Evolutionary conservation across 2,888 invertebrate genomes (phyloP), one percentile per base, ranked within the genome.

Genomic region (Tribolium freemani): DNA sequence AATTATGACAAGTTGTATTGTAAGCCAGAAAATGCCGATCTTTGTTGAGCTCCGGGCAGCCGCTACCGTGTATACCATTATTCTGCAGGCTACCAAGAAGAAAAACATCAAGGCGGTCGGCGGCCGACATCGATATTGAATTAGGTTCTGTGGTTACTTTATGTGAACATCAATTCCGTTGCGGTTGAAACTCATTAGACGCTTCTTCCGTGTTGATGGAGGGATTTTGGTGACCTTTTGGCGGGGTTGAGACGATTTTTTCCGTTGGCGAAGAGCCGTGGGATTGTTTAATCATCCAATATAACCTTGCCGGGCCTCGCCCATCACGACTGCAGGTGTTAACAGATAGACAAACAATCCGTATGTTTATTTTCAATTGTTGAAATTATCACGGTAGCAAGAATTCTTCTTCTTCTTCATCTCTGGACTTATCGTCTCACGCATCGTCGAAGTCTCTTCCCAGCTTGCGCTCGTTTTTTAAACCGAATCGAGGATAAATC

Each of bases 241-340:
- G n/a, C n/a, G n/a, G n/a, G n/a, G n/a, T n/a, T 26, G 26, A 26
- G 26, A 2, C 26, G 26, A 26, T 26, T 26, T 26, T n/a, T 26
- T 26, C 26, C 26, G 26, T 26, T 26, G 26, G 5, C 5, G 26
- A 64, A 67, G 67, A 71, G 58, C 31, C 83, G 82, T 83, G 82
- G 81, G 83, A 82, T 81, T 81, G 77, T 79, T 79, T 75, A 74
- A 77, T 79, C 73, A 79, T 77, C 79, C 76, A 79, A 77, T 76
- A 69, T 69, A 79, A 79, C 78, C 80, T 79, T 80, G 79, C 77
- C 67, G 57, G 69, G 80, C 80, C 80, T 77, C 80, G 76, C 82
- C 81, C 77, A 80, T 78, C 77, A 76, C 67, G 61, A 76, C 76
- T 78, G 76, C 81, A 81, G 79, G 82, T 81, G 83, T 77, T 78